Base-by-base conservation (phyloP, 2,888 invertebrate genomes). In the Ernsta delagoae region DNA sequence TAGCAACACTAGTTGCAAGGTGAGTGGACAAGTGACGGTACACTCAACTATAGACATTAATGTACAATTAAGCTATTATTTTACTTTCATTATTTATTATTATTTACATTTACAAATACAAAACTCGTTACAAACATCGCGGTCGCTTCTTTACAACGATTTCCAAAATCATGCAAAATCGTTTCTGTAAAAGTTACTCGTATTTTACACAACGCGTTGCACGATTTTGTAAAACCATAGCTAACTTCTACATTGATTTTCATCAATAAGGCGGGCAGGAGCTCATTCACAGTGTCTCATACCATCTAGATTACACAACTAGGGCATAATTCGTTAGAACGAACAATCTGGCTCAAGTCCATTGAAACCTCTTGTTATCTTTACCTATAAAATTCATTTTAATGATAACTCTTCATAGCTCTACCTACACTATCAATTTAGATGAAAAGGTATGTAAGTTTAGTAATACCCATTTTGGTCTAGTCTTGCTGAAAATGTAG, bases 61-160 rank as follows among this genome's bases (percentile, higher is more conserved):
- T 34, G 34, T 61, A 45, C 36, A 61, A 54, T 61, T 67, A 56
- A 53, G 53, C 24, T 53, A 43, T 34, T 54, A 53, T 53, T 34
- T 34, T 24, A 24, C 3, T 24, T 24, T 24, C 1, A 24, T 1
- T 24, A 24, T 1, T 24, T 24, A 24, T 59, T 53, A 45, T 61
- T 67, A 67, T 66, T 60, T 67, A 67, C 67, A 67, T 36, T 45
- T 68, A 62, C 62, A 48, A n/a, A 68, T 68, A 67, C 67, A 67
- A 67, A 67, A 67, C 67, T 61, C 61, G 56, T 54, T 67, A 67
- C 60, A 67, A 67, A 67, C 60, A 48, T 67, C 43, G 61, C 61
- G 24, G 16, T 61, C 67, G 54, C 54, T 61, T 67, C 56, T 36
- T 34, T 56, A 48, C 59, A 59, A 59, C 41, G 31, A 6, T 34